Percentiles rank a stretch among this genome's conserved stretches.
phyloP scores from a whole-genome alignment of 23 tunicate species.

The Styela plicata region DNA sequence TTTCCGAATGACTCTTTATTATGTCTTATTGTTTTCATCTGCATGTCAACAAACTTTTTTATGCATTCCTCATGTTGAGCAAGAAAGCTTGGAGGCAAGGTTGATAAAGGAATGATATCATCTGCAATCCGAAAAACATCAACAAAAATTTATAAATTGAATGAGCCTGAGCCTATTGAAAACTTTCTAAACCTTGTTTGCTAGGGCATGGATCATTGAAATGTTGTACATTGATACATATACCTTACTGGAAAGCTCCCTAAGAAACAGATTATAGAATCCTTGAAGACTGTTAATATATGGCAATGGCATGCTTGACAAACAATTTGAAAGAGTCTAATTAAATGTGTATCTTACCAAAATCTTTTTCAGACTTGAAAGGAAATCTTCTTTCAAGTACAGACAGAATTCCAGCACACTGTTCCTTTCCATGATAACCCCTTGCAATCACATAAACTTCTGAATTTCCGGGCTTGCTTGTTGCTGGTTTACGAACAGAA shows the following conservation, averaged over 20 bases:
- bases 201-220: no score
- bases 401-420: slow-evolving; percentile 3
- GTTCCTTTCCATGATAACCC: slow-evolving; percentile 39
- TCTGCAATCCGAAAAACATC: no score
- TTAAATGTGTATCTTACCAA: background rate
- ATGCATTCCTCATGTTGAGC: slow-evolving; percentile 50
- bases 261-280: no score
- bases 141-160: no score
- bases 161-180: no score
- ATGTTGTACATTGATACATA: no score
- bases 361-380: background rate
- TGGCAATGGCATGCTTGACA: no score
- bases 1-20: slow-evolving; percentile 35
- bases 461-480: slow-evolving; percentile 91
- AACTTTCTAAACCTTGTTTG: no score
- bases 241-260: no score
- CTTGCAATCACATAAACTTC: slow-evolving; percentile 83
- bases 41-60: slow-evolving; percentile 30
- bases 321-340: no score
- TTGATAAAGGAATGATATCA: slow-evolving; percentile 4
- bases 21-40: slow-evolving; percentile 35
- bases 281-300: no score
- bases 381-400: slow-evolving; percentile 30
- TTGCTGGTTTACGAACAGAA: slow-evolving; percentile 65
- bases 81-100: slow-evolving; percentile 43